Conservation (phyloP, 2,888 invertebrate species). For the Zele albiditarsus region DNA sequence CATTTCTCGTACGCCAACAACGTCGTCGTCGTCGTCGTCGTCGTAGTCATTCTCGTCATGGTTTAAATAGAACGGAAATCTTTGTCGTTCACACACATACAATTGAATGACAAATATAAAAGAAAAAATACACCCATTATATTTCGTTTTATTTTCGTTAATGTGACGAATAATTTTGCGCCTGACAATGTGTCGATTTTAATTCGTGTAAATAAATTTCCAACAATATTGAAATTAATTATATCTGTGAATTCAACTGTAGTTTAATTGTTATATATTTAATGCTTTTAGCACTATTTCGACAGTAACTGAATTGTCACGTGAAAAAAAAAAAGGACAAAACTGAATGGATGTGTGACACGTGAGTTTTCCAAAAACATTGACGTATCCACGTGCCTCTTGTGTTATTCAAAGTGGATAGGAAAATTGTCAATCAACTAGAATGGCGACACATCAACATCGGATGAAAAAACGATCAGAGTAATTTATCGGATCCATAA, state of each 20-base stretch:
- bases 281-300: not conserved
- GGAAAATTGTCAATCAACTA: constrained; percentile 33
- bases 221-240: no score
- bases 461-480: not conserved
- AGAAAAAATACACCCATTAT: not conserved
- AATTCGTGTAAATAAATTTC: no score
- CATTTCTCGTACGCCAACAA: constrained; percentile 15
- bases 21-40: not conserved
- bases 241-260: no score
- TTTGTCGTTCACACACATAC: not conserved
- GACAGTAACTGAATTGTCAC: not conserved
- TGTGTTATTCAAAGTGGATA: not conserved
- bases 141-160: no score
- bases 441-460: constrained; percentile 28
- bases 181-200: no score
- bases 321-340: not conserved
- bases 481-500: constrained; percentile 18
- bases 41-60: not conserved
- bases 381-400: not conserved
- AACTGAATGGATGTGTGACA: not conserved
- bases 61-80: not conserved
- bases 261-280: no score
- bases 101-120: not conserved
- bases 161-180: no score
- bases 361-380: not conserved